Conservation (phyloP, 2,888 invertebrate genomes). For the Lysandra coridon region DNA sequence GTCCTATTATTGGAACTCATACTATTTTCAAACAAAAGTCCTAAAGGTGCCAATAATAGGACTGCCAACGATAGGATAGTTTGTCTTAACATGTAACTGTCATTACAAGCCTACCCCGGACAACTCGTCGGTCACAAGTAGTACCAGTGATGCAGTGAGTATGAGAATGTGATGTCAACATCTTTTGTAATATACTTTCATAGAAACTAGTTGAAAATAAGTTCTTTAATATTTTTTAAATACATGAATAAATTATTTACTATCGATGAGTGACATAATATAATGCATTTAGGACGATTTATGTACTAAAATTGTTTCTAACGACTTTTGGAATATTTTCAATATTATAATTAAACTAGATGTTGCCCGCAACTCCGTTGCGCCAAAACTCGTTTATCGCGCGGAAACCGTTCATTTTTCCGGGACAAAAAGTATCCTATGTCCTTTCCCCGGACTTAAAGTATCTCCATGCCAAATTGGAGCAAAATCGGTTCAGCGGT, state of each 20-base stretch:
- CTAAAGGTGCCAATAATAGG: neutral
- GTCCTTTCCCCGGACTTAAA: too few species aligned
- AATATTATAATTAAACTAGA: too few species aligned
- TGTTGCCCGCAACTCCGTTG: too few species aligned
- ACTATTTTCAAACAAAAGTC: too few species aligned
- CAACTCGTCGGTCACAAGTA: constrained; percentile 74
- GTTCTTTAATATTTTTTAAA: neutral
- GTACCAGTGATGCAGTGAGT: constrained; percentile 78
- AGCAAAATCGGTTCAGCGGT: too few species aligned
- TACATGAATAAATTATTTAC: too few species aligned
- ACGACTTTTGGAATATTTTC: neutral
- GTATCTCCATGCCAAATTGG: too few species aligned
- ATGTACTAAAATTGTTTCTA: neutral
- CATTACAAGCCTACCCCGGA: constrained; percentile 74
- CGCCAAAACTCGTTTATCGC: too few species aligned
- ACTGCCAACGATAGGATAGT: neutral
- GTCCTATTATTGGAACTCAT: too few species aligned
- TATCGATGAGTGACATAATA: neutral
- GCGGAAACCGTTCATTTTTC: too few species aligned
- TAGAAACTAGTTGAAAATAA: neutral
- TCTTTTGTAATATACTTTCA: constrained; percentile 26
- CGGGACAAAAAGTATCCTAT: too few species aligned
- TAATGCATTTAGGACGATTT: neutral
- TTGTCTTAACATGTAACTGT: neutral
- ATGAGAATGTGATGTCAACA: constrained; percentile 66